These are phyloP conservation scores for Picus viridis DNA, from an alignment of 2,797 vertebrate genomes.

Conservation along the genomic window DNA sequence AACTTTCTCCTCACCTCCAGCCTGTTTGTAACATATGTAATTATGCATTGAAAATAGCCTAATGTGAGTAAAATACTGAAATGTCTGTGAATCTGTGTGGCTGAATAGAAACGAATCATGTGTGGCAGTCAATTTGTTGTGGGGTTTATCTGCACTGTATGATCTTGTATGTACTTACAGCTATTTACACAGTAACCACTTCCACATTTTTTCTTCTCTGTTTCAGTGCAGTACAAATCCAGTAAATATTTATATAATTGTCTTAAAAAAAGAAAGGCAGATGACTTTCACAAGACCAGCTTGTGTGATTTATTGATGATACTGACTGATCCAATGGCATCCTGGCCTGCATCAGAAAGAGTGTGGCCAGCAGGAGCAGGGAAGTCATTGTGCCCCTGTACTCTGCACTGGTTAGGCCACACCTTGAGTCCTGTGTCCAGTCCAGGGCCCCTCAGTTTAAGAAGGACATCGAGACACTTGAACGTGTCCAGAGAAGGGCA, in stretches of 20 bases:
- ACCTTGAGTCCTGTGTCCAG: no score
- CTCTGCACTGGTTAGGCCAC: no score
- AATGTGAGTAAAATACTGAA: background rate
- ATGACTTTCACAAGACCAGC: background rate
- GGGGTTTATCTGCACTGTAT: background rate
- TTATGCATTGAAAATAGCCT: background rate
- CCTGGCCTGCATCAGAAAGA: no score
- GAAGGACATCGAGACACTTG: no score
- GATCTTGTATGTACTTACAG: background rate
- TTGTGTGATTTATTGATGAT: constrained; percentile 1
- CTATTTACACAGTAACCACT: background rate
- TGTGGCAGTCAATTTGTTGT: background rate
- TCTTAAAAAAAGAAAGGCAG: background rate
- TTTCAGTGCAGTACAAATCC: background rate
- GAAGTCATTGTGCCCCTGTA: no score
- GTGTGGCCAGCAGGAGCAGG: no score
- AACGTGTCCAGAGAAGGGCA: no score
- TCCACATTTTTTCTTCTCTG: background rate
- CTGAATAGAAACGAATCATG: background rate
- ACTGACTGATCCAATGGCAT: background rate
- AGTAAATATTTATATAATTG: constrained; percentile 10
- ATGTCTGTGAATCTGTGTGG: background rate
- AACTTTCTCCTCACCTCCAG: no score
- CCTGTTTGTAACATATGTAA: background rate
- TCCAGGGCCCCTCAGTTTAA: no score